A percentile compares a stretch with the other conserved stretches of the same genome.
phyloP scores from a whole-genome alignment of 2,888 invertebrate species.

The Platerodrilus igneus region DNA sequence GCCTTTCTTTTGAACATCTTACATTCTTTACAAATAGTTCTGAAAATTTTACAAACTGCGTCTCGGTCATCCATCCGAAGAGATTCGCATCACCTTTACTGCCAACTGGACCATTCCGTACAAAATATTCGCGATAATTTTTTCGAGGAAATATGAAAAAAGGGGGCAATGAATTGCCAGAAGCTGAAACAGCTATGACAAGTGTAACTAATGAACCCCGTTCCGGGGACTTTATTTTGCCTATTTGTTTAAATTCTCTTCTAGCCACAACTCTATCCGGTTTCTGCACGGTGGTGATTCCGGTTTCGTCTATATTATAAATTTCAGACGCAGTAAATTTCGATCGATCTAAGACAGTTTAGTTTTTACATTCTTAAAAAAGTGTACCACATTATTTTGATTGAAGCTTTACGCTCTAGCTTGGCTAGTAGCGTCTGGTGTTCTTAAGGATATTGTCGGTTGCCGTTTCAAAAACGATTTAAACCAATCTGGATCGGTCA shows the following conservation, averaged over 20 bases:
- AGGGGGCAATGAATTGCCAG: constrained; percentile 1
- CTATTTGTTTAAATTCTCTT: not conserved
- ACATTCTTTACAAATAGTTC: too few species aligned
- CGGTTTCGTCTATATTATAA: constrained; percentile 2
- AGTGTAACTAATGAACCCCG: constrained; percentile 1
- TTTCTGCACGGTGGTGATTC: constrained; percentile 1
- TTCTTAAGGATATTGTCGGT: constrained; percentile 1
- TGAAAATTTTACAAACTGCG: too few species aligned
- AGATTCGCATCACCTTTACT: constrained; percentile 2
- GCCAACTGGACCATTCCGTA: constrained; percentile 2
- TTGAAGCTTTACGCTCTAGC: constrained; percentile 2
- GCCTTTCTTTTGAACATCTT: too few species aligned
- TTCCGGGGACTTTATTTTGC: too few species aligned
- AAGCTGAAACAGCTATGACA: constrained; percentile 2
- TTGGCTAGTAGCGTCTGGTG: constrained; percentile 1
- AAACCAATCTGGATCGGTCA: too few species aligned
- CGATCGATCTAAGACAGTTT: not conserved
- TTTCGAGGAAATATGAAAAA: constrained; percentile 1
- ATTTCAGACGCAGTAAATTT: constrained; percentile 2
- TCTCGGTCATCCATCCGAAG: too few species aligned
- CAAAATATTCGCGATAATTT: constrained; percentile 1
- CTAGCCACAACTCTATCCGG: not conserved
- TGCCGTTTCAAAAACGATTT: not conserved
- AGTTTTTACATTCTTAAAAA: constrained; percentile 2
- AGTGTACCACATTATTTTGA: constrained; percentile 2